Percentiles rank a stretch among this genome's conserved stretches.
Conservation (phyloP, 1,140 invertebrate genomes). For the Diprion similis region DNA sequence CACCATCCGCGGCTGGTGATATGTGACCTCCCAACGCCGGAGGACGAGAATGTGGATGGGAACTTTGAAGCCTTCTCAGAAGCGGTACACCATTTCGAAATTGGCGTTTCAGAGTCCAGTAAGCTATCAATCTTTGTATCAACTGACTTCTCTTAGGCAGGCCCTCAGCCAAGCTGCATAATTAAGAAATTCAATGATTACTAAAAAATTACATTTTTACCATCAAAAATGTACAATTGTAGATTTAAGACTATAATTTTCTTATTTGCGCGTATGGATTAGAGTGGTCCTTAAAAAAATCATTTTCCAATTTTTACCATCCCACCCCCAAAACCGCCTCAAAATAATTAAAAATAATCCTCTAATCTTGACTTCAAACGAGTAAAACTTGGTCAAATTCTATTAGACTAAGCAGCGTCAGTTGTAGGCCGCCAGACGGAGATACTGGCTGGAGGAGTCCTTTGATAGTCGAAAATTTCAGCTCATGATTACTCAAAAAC, state of each 20-base stretch:
- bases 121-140: constrained; percentile 86
- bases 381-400: too few species aligned
- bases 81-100: constrained; percentile 95
- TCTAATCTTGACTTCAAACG: too few species aligned
- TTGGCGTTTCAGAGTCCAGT: constrained; percentile 96
- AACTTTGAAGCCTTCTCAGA: constrained; percentile 82
- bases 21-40: constrained; percentile 48
- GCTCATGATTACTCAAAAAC: too few species aligned
- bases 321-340: too few species aligned
- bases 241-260: not conserved
- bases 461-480: too few species aligned
- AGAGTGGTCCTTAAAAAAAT: too few species aligned
- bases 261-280: too few species aligned
- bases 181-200: constrained; percentile 20
- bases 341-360: too few species aligned
- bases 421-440: too few species aligned
- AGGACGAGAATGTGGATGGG: constrained; percentile 64
- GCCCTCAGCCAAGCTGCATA: constrained; percentile 53
- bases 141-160: constrained; percentile 84
- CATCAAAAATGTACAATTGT: not conserved
- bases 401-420: too few species aligned
- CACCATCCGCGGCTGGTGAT: constrained; percentile 59
- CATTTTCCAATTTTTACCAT: too few species aligned
- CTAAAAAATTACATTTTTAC: not conserved
- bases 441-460: too few species aligned